A percentile compares a stretch with the other conserved stretches of the same genome.
Conservation (phyloP, 2,888 invertebrate species). For the Apamea crenata region DNA sequence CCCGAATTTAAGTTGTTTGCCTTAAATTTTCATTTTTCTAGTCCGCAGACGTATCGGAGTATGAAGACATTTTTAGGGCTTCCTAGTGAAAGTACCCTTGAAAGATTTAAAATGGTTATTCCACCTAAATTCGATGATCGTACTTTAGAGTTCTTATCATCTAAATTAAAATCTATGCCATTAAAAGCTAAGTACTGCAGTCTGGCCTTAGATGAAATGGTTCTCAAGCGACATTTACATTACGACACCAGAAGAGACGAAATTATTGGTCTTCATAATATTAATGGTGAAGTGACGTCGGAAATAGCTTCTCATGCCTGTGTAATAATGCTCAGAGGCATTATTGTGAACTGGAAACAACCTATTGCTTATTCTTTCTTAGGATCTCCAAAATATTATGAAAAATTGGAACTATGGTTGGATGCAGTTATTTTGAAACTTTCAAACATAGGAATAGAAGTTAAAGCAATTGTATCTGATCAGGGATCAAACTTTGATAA, state of each 20-base stretch:
- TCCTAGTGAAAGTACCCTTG: conserved; percentile 57
- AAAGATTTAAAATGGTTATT: conserved; percentile 38
- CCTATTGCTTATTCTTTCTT: conserved; percentile 64
- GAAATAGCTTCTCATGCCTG: conserved; percentile 37
- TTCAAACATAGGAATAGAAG: too few species aligned
- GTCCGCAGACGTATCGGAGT: conserved; percentile 63
- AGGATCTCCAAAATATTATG: conserved; percentile 43
- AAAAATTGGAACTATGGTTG: conserved; percentile 61
- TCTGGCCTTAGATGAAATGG: conserved; percentile 64
- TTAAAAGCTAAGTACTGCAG: conserved; percentile 59
- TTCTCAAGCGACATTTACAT: conserved; percentile 62
- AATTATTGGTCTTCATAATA: conserved; percentile 65
- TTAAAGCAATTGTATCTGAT: conserved; percentile 17
- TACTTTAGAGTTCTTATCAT: conserved; percentile 18
- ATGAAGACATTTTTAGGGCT: conserved; percentile 62
- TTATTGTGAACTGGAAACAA: conserved; percentile 64
- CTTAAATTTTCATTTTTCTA: conserved; percentile 63
- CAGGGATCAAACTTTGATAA: conserved; percentile 66
- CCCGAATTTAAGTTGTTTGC: conserved; percentile 49
- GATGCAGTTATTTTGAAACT: conserved; percentile 63
- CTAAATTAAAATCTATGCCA: conserved; percentile 42
- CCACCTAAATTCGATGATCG: conserved; percentile 57
- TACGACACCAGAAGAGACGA: conserved; percentile 62
- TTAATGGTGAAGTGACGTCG: conserved; percentile 59
- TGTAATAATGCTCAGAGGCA: conserved; percentile 63